These are phyloP conservation scores for Apodemus agrarius DNA, from an alignment of 2,797 vertebrate genomes.

Conservation along the genomic window DNA sequence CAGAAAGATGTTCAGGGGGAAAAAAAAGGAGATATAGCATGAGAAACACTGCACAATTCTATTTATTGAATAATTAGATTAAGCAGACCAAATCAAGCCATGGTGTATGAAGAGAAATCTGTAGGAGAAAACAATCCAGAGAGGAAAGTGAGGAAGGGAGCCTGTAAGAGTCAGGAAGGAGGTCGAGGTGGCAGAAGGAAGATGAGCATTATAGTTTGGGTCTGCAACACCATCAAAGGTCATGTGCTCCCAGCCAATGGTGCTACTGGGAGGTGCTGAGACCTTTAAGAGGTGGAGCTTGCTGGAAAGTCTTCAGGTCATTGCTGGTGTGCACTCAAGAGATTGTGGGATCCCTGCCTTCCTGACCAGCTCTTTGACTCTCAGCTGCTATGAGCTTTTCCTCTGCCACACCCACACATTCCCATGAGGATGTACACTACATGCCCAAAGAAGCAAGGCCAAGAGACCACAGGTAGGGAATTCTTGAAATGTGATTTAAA, in stretches of 20 bases:
- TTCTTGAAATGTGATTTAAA: not conserved
- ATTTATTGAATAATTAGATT: not conserved
- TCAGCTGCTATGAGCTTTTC: not conserved
- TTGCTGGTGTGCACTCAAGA: not conserved
- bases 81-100: not conserved
- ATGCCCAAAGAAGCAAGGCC: not conserved
- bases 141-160: not conserved
- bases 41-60: not conserved
- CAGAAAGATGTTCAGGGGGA: not conserved
- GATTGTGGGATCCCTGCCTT: not conserved
- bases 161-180: not conserved
- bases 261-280: not conserved
- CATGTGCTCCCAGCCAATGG: not conserved
- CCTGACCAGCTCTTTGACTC: not conserved
- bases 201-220: no score
- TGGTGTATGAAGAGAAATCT: not conserved
- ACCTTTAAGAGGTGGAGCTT: not conserved
- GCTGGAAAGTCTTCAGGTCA: not conserved
- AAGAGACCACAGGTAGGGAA: not conserved
- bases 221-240: not conserved
- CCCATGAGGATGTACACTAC: not conserved
- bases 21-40: not conserved
- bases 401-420: not conserved
- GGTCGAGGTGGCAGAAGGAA: not conserved
- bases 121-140: not conserved